Evolutionary conservation across 1,140 invertebrate species (phyloP), one percentile per base, ranked within the genome.

Genomic region (Saccostrea echinata): DNA sequence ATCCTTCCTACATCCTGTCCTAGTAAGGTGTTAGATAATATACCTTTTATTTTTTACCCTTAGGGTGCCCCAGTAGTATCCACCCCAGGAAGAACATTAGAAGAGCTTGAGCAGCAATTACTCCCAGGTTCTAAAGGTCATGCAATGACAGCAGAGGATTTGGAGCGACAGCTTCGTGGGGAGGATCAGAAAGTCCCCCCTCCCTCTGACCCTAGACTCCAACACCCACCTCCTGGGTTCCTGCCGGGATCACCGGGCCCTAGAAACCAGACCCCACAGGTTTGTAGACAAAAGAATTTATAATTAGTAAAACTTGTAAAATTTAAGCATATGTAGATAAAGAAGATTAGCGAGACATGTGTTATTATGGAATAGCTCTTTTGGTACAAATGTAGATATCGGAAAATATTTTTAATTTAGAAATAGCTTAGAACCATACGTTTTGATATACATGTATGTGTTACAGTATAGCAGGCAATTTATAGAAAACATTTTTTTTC

Each of bases 131-230:
- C 89, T 81, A 76, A 89, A 53, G 51, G 55, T 33, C 88, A 90
- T 33, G 92, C 93, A 12, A 89, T 94, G 53, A 95, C 94, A 0
- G 93, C 94, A 6, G 94, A 95, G 85, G 94, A 95, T 68, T 76
- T 95, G 43, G 94, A 95, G 86, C 90, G 94, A 21, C 91, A 94
- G 84, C 84, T 94, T 87, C 88, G 92, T 21, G 92, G 92, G 9
- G 93, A 94, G 76, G 83, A 84, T 53, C 82, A 88, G 52, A 84
- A 52, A 35, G 61, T 83, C 35, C 55, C 85, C 30, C 85, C 84
- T 68, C 61, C 53, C 21, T 57, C 68, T 52, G 81, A 87, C 16
- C 53, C 51, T 12, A 64, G 33, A 57, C 57, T 71, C 21, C 57
- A 84, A 21, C 61, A 84, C 27, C 83, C 61, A 18, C 64, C 83